Evolutionary conservation across 2,113 vertebrate species (phyloP).

Genomic region (Gallinago paraguaiae): DNA sequence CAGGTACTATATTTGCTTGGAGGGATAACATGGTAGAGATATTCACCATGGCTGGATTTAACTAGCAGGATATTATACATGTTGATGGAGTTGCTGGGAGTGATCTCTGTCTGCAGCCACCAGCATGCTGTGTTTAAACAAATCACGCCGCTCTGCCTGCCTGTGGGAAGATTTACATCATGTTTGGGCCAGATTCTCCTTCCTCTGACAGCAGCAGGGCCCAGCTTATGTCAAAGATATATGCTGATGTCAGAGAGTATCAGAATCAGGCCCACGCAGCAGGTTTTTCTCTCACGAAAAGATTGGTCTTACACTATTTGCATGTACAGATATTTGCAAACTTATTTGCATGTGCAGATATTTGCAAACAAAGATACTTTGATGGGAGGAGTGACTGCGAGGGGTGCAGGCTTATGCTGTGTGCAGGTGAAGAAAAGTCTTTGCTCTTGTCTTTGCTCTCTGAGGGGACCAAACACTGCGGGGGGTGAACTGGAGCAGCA

Average conservation of each 20-base stretch:
- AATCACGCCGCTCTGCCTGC: not conserved
- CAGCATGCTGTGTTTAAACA: constrained; percentile 44
- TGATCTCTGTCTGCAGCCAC: constrained; percentile 36
- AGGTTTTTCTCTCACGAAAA: not conserved
- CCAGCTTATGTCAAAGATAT: not conserved
- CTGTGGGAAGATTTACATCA: constrained; percentile 42
- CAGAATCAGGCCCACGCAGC: not conserved
- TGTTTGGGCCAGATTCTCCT: constrained; percentile 8
- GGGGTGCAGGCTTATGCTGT: not conserved
- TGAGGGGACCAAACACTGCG: not conserved
- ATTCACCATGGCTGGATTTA: constrained; percentile 31
- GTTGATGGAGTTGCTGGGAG: constrained; percentile 51
- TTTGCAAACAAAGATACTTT: not conserved
- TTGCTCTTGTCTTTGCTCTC: not conserved
- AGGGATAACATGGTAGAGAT: constrained; percentile 33
- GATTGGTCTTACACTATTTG: not conserved
- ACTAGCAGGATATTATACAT: constrained; percentile 43
- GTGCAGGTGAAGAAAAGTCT: not conserved
- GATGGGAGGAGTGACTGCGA: not conserved
- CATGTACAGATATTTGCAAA: not conserved
- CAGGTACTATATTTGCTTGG: constrained; percentile 55
- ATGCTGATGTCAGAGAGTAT: not conserved
- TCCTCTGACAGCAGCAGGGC: not conserved
- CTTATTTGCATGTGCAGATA: not conserved
- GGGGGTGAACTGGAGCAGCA: not conserved